Base-by-base conservation (phyloP, 2,888 invertebrate genomes). In the Antitype chi region DNA sequence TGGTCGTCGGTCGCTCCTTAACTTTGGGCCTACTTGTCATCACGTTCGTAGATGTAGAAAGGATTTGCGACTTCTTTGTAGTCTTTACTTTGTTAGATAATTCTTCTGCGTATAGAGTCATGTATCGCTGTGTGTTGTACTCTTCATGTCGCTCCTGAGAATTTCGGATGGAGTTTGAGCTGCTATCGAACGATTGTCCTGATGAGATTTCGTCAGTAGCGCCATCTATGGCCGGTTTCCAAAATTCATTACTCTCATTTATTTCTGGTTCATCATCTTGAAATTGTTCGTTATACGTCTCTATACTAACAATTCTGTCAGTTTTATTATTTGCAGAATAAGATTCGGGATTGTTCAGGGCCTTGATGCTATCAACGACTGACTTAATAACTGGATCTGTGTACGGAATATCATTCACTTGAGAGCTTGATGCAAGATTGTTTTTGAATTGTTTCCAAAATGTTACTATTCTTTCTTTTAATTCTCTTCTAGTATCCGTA, bases 401-500 rank as follows among this genome's bases (percentile, higher is more conserved):
- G 11, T 63, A 7, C 7, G 13, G 17, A 59, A 32, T 23, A n/a
- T 32, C 11, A 63, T 20, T 20, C 0, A 25, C 8, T 32, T 38
- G 15, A 38, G 20, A 0, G 47, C 43, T 49, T 32, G 28, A 20
- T 23, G 11, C 7, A n/a, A 17, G 38, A 49, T 11, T 20, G 3
- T 49, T 60, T 69, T 70, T 72, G 2, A 38, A 52, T 17, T 28
- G 32, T 28, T 74, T 47, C 71, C 71, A 84, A 49, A 74, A 79
- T 0, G 6, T 17, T 43, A 84, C 69, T 23, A 91, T 57, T 73
- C 78, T 89, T 0, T 72, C 15, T 72, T 87, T 91, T 1, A 92
- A 79, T 53, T 90, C 88, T 74, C 66, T 78, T 53, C 89, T 89
- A 4, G 88, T 89, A 0, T 90, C 82, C 0, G 43, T 20, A 8